Percentiles rank a stretch among this genome's conserved stretches.
These are phyloP conservation scores for Drosophila nr. perissopoda DNA, from an alignment of 2,888 invertebrate species.

Conservation along the genomic window DNA sequence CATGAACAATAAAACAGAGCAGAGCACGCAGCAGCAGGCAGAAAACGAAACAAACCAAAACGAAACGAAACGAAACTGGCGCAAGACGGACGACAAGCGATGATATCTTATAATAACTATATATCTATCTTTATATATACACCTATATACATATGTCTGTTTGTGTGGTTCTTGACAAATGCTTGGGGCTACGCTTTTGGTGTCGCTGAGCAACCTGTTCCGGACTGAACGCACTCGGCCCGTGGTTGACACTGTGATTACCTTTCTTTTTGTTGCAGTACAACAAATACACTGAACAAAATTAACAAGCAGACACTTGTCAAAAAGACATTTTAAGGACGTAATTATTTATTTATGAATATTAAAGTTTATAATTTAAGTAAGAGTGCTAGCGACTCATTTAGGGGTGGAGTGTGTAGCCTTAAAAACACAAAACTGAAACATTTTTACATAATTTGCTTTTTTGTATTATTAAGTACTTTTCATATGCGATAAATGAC, in stretches of 20 bases:
- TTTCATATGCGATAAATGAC: background rate
- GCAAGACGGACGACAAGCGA: constrained; percentile 29
- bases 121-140: background rate
- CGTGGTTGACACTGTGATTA: constrained; percentile 73
- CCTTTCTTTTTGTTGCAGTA: constrained; percentile 69
- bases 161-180: constrained; percentile 50
- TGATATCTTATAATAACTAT: constrained; percentile 37
- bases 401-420: too few species aligned
- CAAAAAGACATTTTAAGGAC: background rate
- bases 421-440: background rate
- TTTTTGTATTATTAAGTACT: background rate
- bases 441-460: background rate
- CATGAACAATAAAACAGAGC: constrained; percentile 40
- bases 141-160: background rate
- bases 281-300: constrained; percentile 14
- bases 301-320: background rate
- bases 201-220: constrained; percentile 67
- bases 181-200: constrained; percentile 44
- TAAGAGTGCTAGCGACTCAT: background rate
- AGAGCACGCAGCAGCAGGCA: constrained; percentile 9
- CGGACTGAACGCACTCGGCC: constrained; percentile 52
- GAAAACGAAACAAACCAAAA: constrained; percentile 11
- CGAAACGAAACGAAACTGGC: constrained; percentile 53
- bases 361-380: background rate
- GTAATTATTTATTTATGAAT: background rate